Evolutionary conservation across 1,140 invertebrate genomes (phyloP), one percentile per base, ranked within the genome.

Genomic region (Centruroides sculpturatus): DNA sequence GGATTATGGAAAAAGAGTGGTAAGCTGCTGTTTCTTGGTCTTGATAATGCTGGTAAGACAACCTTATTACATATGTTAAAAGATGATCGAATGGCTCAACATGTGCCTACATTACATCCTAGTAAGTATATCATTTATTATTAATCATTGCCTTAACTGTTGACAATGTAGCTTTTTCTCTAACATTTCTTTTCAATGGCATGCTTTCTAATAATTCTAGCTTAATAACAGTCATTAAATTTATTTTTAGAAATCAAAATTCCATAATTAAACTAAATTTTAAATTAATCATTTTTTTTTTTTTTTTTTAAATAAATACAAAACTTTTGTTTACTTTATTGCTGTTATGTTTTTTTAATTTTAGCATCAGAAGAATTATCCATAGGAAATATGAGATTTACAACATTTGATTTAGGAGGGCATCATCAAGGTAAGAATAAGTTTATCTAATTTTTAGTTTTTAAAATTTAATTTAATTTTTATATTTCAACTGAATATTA

Each of bases 1-100:
- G 67, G 68, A 5, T 79, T 98, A 72, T 96, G 89, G 84, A 98
- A 98, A 81, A 98, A 98, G 78, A 96, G 92, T 69, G 96, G 95
- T 65, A 98, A 98, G 78, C 79, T 99, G 66, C 81, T 99, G 64
- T 99, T 99, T 78, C 82, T 99, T 67, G 96, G 96, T 55, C 79
- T 99, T 71, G 96, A 99, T 79, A 99, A 99, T 86, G 95, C 96
- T 68, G 96, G 95, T 64, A 99, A 99, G 83, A 99, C 95, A 35
- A 99, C 96, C 67, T 80, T 99, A 67, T 83, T 99, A 69, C 94
- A 98, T 75, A 98, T 98, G 93, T 81, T 99, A 71, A 98, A 98
- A 83, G 94, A 98, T 83, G 95, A 98, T 79, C 84, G 92, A 78
- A 83, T 99, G 77, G 94, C 94, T 71, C 94, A 98, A 79, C 95